phyloP scores from a whole-genome alignment of 1,140 invertebrate genomes.

The Spodoptera frugiperda region DNA sequence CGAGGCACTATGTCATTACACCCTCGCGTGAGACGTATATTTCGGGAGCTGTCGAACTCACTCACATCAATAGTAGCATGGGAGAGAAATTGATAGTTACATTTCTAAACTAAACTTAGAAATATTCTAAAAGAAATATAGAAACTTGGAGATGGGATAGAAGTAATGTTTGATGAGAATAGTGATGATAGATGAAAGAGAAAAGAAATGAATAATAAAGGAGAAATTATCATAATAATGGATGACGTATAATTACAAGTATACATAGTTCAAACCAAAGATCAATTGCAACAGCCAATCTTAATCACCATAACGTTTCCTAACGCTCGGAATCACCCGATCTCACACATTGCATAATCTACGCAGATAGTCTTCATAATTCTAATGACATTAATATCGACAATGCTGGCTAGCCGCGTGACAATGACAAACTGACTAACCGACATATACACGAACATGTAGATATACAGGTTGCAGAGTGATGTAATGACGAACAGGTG shows the following conservation, averaged over 20 bases:
- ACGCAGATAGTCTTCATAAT: background rate
- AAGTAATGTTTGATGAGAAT: no score
- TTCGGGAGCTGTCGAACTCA: constrained; percentile 35
- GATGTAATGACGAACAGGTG: constrained; percentile 32
- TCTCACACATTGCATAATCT: background rate
- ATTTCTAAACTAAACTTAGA: no score
- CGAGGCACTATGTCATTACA: constrained; percentile 42
- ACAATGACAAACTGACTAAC: constrained; percentile 21
- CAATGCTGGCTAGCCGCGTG: constrained; percentile 6
- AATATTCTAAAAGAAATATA: no score
- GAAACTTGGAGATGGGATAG: no score
- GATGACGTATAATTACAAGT: background rate
- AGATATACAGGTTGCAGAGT: background rate
- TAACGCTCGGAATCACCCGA: background rate
- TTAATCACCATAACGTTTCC: background rate
- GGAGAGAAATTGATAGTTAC: background rate
- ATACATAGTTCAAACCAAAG: background rate
- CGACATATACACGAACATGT: constrained; percentile 7
- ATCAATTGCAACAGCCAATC: background rate
- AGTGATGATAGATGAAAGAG: no score
- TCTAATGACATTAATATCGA: constrained; percentile 25
- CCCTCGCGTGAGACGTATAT: constrained; percentile 44
- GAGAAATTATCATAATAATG: no score
- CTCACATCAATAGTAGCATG: background rate
- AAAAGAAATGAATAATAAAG: no score